Percentiles rank a stretch among this genome's conserved stretches.
Conservation (phyloP, 2,113 vertebrate species). For the Pseudorasbora parva region DNA sequence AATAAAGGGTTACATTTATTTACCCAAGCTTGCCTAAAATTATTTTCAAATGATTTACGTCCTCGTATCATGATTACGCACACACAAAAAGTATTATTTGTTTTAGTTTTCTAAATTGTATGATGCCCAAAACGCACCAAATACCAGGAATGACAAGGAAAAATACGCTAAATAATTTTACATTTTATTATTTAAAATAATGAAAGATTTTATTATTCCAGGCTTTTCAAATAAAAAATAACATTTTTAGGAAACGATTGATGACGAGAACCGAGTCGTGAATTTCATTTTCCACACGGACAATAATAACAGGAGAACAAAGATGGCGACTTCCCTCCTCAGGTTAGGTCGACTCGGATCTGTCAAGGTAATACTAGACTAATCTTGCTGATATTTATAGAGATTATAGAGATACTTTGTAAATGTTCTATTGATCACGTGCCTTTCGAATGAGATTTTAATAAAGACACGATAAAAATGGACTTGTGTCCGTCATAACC, state of each 20-base stretch:
- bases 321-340: constrained; percentile 74
- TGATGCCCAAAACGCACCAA: too few species aligned
- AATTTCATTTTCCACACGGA: constrained; percentile 58
- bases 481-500: not conserved
- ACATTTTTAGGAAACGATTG: not conserved
- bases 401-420: not conserved
- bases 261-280: not conserved
- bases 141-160: too few species aligned
- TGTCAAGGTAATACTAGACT: constrained; percentile 71
- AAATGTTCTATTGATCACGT: not conserved
- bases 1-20: too few species aligned
- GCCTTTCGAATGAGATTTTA: not conserved
- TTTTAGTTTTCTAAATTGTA: too few species aligned
- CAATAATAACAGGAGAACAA: constrained; percentile 56
- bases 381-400: not conserved
- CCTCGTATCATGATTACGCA: too few species aligned
- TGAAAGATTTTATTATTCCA: not conserved
- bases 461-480: not conserved
- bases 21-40: too few species aligned
- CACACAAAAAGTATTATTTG: too few species aligned
- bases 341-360: constrained; percentile 68
- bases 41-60: too few species aligned
- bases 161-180: not conserved
- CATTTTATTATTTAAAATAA: not conserved
- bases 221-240: not conserved